Evolutionary conservation across 2,888 invertebrate genomes (phyloP), one percentile per base, ranked within the genome.

Genomic region (Drosophila helvetica): DNA sequence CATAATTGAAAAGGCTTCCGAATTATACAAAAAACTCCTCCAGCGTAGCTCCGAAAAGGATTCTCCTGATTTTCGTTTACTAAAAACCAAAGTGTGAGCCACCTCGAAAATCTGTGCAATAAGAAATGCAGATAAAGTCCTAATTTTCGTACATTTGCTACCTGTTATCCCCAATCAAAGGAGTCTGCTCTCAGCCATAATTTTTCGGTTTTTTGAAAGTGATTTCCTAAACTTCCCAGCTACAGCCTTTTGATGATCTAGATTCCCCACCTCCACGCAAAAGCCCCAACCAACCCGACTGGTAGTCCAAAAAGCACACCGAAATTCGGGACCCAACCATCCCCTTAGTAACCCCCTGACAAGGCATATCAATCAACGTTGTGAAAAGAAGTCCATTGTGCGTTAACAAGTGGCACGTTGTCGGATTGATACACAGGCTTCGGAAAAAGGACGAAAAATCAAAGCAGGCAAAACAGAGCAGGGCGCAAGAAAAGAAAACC

Each of bases 351-450:
- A 43, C 53, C 42, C 33, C 19, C 52, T 12, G 46, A 22, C 55
- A 45, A 55, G 70, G 52, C 65, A 75, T 78, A 86, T 86, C 83
- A 82, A 82, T 82, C 86, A 86, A 83, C 71, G 68, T 75, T 77
- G 61, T 75, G 71, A 69, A 71, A 70, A 61, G 71, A 56, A 55
- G 48, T 80, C 69, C 75, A 82, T 86, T 86, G 86, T 86, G 78
- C 73, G 83, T 73, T 86, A 82, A 82, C 82, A 86, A 82, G 86
- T 83, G 80, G 86, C 82, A 86, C 83, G 80, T 80, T 82, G 74
- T 77, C 68, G 72, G 78, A 72, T 80, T 80, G 86, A 82, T 73
- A 60, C 75, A 67, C 56, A 61, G 55, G 63, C 69, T 56, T 56
- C 19, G n/a, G 17, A 33, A 66, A 27, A 60, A 54, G 38, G 50